Conservation (phyloP, 2,113 vertebrate genomes). For the Verasper variegatus region DNA sequence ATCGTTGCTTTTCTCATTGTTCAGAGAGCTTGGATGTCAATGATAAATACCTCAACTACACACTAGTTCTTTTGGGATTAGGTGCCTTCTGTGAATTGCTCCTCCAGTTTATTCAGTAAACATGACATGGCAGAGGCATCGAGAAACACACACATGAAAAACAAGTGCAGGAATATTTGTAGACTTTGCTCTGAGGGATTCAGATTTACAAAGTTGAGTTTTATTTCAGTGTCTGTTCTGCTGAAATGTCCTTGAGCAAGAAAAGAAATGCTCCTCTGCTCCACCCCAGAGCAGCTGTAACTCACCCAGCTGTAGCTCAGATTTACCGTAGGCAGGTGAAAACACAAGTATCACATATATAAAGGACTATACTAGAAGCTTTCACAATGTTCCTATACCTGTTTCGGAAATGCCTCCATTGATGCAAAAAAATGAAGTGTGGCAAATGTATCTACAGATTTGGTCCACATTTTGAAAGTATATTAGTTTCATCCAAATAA, state of each 20-base stretch:
- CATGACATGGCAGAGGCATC: neutral
- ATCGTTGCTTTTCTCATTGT: neutral
- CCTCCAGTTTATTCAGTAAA: neutral
- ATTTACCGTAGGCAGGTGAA: neutral
- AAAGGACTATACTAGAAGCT: neutral
- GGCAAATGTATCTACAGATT: too few species aligned
- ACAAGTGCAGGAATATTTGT: slow-evolving; percentile 3
- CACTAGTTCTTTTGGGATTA: neutral
- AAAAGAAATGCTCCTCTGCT: neutral
- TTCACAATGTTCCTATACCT: neutral
- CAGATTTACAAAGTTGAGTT: neutral
- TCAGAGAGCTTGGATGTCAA: slow-evolving; percentile 3
- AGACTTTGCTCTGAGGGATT: slow-evolving; percentile 11
- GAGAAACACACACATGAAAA: slow-evolving; percentile 10
- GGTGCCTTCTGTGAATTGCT: neutral
- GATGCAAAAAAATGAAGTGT: too few species aligned
- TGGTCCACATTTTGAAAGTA: too few species aligned
- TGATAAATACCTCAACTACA: slow-evolving; percentile 4
- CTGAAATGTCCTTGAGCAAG: slow-evolving; percentile 15
- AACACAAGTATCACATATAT: neutral
- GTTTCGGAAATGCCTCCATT: too few species aligned
- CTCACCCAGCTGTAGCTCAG: neutral
- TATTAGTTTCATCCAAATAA: too few species aligned
- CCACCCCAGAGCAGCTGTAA: slow-evolving; percentile 2
- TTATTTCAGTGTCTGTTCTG: neutral